Conservation (phyloP, 2,888 invertebrate genomes). For the Lymantria dispar region DNA sequence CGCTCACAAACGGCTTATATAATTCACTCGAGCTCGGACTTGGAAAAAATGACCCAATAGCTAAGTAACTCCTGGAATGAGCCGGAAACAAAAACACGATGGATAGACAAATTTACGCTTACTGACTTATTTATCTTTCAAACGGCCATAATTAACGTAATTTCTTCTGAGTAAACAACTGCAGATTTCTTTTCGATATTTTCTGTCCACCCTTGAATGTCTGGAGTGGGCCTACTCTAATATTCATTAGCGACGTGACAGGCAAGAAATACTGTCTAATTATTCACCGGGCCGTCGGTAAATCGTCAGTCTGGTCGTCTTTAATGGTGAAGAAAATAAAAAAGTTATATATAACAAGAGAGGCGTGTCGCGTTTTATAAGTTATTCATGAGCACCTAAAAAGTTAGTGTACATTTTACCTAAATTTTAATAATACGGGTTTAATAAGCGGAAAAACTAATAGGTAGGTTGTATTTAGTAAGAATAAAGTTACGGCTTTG, state of each 20-base stretch:
- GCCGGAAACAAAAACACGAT: conserved; percentile 65
- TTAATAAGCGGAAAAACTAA: conserved; percentile 36
- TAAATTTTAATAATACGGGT: conserved; percentile 59
- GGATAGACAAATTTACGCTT: conserved; percentile 73
- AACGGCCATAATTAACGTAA: conserved; percentile 67
- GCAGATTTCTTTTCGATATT: conserved; percentile 60
- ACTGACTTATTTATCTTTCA: conserved; percentile 73
- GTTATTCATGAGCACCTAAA: conserved; percentile 70
- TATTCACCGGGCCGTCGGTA: conserved; percentile 74
- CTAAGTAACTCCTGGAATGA: conserved; percentile 56
- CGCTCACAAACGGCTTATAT: conserved; percentile 62
- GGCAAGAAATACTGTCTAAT: conserved; percentile 76
- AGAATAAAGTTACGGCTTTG: conserved; percentile 28
- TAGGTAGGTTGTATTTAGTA: conserved; percentile 19
- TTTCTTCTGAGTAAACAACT: conserved; percentile 52
- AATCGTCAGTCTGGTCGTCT: conserved; percentile 65
- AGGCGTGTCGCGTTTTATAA: conserved; percentile 63
- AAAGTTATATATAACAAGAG: conserved; percentile 76
- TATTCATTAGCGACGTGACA: conserved; percentile 79
- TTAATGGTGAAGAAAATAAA: conserved; percentile 75
- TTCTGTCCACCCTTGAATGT: conserved; percentile 16
- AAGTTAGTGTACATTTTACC: conserved; percentile 48
- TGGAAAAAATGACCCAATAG: conserved; percentile 66
- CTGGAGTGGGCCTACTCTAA: conserved; percentile 48
- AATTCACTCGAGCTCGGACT: conserved; percentile 54